Evolutionary conservation across 1,140 invertebrate genomes (phyloP), one percentile per base, ranked within the genome.

Genomic region (Semibalanus balanoides): DNA sequence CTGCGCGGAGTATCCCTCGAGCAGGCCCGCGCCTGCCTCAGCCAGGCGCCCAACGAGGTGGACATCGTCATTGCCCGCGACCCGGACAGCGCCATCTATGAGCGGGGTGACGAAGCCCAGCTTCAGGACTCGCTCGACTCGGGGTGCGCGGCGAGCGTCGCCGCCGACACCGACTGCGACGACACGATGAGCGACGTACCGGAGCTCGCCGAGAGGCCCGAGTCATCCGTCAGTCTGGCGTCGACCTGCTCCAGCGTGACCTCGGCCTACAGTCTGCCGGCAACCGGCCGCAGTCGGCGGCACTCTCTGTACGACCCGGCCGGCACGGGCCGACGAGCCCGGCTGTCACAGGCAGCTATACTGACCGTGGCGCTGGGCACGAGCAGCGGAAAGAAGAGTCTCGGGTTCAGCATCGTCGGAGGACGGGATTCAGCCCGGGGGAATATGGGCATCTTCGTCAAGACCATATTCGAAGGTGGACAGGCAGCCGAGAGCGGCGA

Each of bases 331-430:
- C 72, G 79, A 0, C 79, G 78, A 64, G 76, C 77, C 51, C 76
- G 75, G 30, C 74, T 79, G 0, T 73, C 78, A 27, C 76, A 72
- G 25, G 35, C 35, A 17, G 71, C 76, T 27, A 76, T 79, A 9
- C 78, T 79, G 64, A 80, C 75, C 19, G 81, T 86, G 1, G 81
- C 81, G 71, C 93, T 94, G 81, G 88, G 89, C 81, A 95, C 95
- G 84, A 92, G 93, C 29, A 88, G 88, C 22, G 91, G 92, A 5
- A 89, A 92, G 75, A 94, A 94, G 82, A 93, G 92, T 76, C 86
- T 97, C 31, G 94, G 94, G 0, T 96, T 96, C 82, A 95, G 92
- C 83, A 94, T 96, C 80, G 94, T 96, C 31, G 94, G 94, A 31
- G 94, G 94, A 69, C 89, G 87, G 17, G 94, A 96, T 82, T 94